Conservation (phyloP, 2,113 vertebrate species). For the Edolisoma coerulescens region DNA sequence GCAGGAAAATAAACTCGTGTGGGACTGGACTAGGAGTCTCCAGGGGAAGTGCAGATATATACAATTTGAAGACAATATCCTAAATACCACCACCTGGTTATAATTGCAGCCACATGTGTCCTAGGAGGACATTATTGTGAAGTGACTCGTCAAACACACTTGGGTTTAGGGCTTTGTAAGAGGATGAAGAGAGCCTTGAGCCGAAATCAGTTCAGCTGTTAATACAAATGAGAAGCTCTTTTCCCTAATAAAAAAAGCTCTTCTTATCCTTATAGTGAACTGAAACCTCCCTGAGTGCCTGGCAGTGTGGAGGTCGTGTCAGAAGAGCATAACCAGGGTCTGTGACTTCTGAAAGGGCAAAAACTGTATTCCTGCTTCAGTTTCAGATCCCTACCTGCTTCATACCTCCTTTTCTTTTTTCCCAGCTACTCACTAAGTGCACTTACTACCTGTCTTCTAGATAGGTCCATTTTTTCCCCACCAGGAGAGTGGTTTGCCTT, state of each 20-base stretch:
- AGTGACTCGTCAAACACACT: not conserved
- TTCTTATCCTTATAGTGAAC: not conserved
- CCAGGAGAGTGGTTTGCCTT: not conserved
- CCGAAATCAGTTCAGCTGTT: not conserved
- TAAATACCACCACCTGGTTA: not conserved
- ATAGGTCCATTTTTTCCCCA: not conserved
- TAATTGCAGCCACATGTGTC: not conserved
- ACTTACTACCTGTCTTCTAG: not conserved
- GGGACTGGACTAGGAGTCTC: not conserved
- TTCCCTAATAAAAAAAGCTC: not conserved
- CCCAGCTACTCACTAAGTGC: not conserved
- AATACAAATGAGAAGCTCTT: not conserved
- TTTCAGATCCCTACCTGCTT: not conserved
- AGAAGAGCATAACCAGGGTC: not conserved
- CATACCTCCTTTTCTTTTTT: not conserved
- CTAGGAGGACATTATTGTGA: not conserved
- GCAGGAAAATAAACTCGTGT: not conserved
- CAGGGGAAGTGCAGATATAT: not conserved
- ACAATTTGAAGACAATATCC: not conserved
- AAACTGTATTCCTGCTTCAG: not conserved
- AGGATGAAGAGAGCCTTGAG: not conserved
- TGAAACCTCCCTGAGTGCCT: not conserved
- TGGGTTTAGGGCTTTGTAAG: not conserved
- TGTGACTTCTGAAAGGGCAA: not conserved
- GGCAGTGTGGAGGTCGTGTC: not conserved